Base-by-base conservation (phyloP, 2,888 invertebrate genomes). In the Ophion obscuratus region DNA sequence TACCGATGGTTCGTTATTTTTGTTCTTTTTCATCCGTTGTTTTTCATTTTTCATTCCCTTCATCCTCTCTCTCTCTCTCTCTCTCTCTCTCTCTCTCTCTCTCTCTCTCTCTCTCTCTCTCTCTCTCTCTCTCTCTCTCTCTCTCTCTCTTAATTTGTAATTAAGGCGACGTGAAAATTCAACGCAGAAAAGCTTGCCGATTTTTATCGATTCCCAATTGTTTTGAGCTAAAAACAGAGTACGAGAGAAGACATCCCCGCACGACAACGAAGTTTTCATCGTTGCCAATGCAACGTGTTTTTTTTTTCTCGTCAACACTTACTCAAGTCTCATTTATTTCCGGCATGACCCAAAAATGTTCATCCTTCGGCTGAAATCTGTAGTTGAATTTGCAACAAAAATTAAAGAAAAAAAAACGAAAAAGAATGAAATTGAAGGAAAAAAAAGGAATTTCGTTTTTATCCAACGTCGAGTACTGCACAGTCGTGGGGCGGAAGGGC, bases 1-100 rank as follows among this genome's bases (percentile, higher is more conserved):
- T 74, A 40, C 24, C 11, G 36, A 74, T 74, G 20, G 2, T 61
- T 74, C 40, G 11, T 40, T 40, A 14, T 62, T 68, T 59, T 77
- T 40, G 47, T 24, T 61, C 24, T 68, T 53, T 61, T 40, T 53
- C 53, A 9, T 24, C 24, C 61, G 20, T 61, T 61, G 7, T 24
- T 1, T 24, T 61, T 20, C 9, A 17, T 57, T 36, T 59, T 20
- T 17, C 20, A 40, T 40, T n/a, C 36, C n/a, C 36, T 36, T 36
- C 10, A 1, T 14, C 14, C 10, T 11, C 14, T 11, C 3, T 11
- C 47, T 3, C 47, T 0, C 47, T 47, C 47, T 47, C 47, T 47
- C 47, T 47, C 47, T 47, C 47, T 47, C 47, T 6, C 47, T 9
- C 47, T 0, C 47, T 47, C 47, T 47, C 47, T 47, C 47, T 47